Base-by-base conservation (phyloP, 2,113 vertebrate species). In the Gymnorhina tibicen region DNA sequence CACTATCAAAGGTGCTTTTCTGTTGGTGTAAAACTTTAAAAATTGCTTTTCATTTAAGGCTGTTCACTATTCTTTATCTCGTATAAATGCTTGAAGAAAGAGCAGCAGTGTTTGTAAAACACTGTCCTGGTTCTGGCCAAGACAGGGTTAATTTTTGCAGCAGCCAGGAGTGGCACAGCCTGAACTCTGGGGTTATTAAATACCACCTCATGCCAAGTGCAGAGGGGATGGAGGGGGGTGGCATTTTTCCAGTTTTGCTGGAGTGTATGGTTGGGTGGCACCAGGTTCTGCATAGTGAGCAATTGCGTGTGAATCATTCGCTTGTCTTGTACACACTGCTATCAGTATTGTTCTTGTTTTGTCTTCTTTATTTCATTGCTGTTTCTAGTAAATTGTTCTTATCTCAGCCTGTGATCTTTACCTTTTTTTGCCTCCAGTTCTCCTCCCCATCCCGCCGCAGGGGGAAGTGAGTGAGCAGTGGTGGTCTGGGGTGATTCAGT, bases 1-100 rank as follows among this genome's bases (percentile, higher is more conserved):
- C 98, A 32, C 95, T 99, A 63, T 98, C 98, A 96, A 99, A 99
- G 99, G 99, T 99, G 70, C 80, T 92, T 87, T 94, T 77, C 55
- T 91, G 8, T 56, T 91, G n/a, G 66, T 77, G 41, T 62, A 13
- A 85, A 44, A 44, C 58, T 84, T 93, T 3, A 52, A 60, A 69
- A 81, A 74, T 39, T 92, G 73, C 63, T 21, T 63, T 80, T 32
- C 47, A 30, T 22, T 95, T 93, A 73, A 79, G 64, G 72, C 32
- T 83, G 44, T n/a, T 91, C 8, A 8, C 28, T 74, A 18, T 35
- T 83, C 30, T 87, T 73, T 4, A 13, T 68, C 19, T 68, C 37
- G 37, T 66, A 53, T 27, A 66, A 60, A 49, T 49, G 37, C 56
- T 52, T 62, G 32, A 74, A 76, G 46, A 77, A 64, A 80, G 49